These are phyloP conservation scores for Ichneumoninae sp. DNA, from an alignment of 2,888 invertebrate genomes.

Conservation along the genomic window DNA sequence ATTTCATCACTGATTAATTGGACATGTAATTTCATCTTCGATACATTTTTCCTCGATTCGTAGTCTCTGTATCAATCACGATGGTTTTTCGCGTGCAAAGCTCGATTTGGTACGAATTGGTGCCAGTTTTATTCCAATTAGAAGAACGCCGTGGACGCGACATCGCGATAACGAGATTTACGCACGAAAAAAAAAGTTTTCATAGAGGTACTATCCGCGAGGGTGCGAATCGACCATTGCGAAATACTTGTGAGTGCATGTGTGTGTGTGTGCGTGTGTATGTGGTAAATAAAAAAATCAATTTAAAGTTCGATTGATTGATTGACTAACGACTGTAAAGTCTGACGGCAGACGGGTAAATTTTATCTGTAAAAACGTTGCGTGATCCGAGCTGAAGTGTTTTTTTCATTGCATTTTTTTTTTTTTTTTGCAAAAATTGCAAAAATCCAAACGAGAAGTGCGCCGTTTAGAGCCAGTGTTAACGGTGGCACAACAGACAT, in stretches of 20 bases:
- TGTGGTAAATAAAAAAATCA: slow-evolving; percentile 10
- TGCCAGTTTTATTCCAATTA: slow-evolving; percentile 63
- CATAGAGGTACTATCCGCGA: background rate
- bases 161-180: slow-evolving; percentile 12
- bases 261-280: slow-evolving; percentile 26
- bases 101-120: slow-evolving; percentile 72
- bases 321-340: background rate
- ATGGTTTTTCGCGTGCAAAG: slow-evolving; percentile 40
- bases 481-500: slow-evolving; percentile 74
- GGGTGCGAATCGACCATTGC: slow-evolving; percentile 4
- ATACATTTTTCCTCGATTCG: background rate
- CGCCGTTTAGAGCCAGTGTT: slow-evolving; percentile 67
- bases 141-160: background rate
- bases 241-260: slow-evolving; percentile 4
- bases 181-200: background rate
- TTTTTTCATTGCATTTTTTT: slow-evolving; percentile 1
- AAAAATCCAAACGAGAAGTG: slow-evolving; percentile 43
- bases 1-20: slow-evolving; percentile 4
- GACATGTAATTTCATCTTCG: background rate
- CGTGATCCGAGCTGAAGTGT: background rate
- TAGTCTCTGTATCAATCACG: background rate
- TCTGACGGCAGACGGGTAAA: background rate
- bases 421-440: slow-evolving; percentile 5
- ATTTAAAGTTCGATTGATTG: slow-evolving; percentile 18
- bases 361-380: slow-evolving; percentile 19